Conservation (phyloP, 2,113 vertebrate species). For the Stegostoma tigrinum region DNA sequence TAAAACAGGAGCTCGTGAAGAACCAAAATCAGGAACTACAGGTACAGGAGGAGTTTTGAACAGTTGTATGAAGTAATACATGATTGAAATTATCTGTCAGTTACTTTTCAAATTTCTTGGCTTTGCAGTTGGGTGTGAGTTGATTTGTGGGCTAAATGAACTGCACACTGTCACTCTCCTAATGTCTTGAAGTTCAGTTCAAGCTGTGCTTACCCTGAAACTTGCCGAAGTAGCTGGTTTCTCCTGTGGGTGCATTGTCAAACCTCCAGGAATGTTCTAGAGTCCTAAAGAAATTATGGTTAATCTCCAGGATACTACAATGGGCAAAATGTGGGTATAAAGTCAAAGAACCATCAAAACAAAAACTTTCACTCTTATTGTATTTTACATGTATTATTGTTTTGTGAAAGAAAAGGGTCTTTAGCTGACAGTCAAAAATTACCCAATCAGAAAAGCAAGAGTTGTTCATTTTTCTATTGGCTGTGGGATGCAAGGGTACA, state of each 20-base stretch:
- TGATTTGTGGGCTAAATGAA: neutral
- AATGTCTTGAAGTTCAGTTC: neutral
- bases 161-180: neutral
- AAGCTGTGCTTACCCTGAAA: neutral
- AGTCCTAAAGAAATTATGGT: neutral
- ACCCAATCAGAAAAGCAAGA: neutral
- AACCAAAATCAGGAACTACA: conserved; percentile 1
- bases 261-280: neutral
- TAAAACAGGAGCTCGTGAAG: neutral
- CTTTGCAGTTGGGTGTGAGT: neutral
- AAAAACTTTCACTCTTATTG: neutral
- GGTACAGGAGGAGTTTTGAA: neutral
- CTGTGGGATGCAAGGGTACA: neutral
- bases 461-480: neutral
- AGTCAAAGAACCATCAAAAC: neutral
- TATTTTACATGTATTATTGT: neutral
- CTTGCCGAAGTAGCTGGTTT: neutral
- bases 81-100: neutral
- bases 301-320: neutral
- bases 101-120: neutral
- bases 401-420: neutral
- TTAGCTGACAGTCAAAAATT: neutral
- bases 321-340: neutral
- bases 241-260: neutral
- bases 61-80: neutral